These are phyloP conservation scores for Danio kyathit DNA, from an alignment of 2,797 vertebrate species.

Conservation along the genomic window DNA sequence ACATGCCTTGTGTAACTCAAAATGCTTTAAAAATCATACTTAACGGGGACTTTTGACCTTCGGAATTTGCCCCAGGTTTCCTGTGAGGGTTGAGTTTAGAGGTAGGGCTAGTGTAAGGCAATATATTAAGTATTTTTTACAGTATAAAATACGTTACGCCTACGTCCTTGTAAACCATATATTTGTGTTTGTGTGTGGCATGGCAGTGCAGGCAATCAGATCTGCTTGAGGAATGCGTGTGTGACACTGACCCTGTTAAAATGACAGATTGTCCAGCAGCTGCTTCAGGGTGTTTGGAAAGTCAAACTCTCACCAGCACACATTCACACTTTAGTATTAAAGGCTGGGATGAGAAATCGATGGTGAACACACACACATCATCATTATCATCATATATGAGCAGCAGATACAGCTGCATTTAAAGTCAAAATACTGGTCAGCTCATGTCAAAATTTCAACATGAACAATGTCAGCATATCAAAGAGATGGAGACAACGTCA, in stretches of 20 bases:
- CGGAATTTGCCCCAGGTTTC: too few relatives aligned
- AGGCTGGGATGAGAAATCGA: background rate
- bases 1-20: too few relatives aligned
- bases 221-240: constrained; percentile 78
- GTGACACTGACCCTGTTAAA: constrained; percentile 80
- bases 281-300: constrained; percentile 58
- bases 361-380: constrained; percentile 7
- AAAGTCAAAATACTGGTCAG: background rate
- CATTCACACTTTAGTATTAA: constrained; percentile 60
- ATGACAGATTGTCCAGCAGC: constrained; percentile 89
- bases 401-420: constrained; percentile 1
- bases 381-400: too few relatives aligned
- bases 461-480: background rate
- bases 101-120: too few relatives aligned
- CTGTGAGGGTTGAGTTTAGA: too few relatives aligned
- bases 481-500: constrained; percentile 1
- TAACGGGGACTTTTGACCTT: too few relatives aligned
- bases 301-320: constrained; percentile 36
- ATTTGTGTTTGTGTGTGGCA: constrained; percentile 67
- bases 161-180: too few relatives aligned
- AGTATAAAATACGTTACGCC: too few relatives aligned
- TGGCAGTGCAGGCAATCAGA: constrained; percentile 78
- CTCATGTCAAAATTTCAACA: constrained; percentile 12
- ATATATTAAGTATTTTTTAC: too few relatives aligned
- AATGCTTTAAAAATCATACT: too few relatives aligned